Conservation (phyloP, 2,797 vertebrate species). For the Toxotes lorentzi region DNA sequence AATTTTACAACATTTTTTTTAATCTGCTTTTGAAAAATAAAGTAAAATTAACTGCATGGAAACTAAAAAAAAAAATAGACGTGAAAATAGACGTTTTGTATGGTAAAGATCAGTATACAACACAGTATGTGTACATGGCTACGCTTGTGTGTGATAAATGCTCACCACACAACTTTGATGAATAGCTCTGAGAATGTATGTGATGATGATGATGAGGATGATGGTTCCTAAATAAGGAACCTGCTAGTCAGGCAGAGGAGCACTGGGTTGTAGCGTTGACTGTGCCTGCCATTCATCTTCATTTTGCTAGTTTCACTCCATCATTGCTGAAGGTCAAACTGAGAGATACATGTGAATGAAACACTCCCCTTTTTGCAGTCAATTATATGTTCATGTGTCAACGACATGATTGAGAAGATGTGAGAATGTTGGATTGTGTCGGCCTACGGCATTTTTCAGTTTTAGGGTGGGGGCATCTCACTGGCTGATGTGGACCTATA, state of each 20-base stretch:
- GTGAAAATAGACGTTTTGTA: constrained; percentile 11
- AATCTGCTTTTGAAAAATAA: not conserved
- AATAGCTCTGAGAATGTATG: constrained; percentile 46
- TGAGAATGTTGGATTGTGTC: constrained; percentile 40
- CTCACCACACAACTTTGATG: constrained; percentile 55
- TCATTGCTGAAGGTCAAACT: constrained; percentile 74
- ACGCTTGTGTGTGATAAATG: constrained; percentile 48
- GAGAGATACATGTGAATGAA: constrained; percentile 74
- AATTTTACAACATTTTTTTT: not conserved
- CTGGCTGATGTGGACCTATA: constrained; percentile 45
- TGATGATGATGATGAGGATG: constrained; percentile 41
- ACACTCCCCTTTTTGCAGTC: constrained; percentile 59
- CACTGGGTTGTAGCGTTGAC: constrained; percentile 18
- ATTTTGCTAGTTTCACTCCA: constrained; percentile 63
- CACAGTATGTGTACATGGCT: not conserved
- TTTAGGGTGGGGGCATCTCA: constrained; percentile 34
- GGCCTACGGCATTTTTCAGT: constrained; percentile 53
- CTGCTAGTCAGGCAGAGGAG: constrained; percentile 50
- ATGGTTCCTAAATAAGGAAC: constrained; percentile 67
- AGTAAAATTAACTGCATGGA: not conserved
- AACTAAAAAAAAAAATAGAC: too few relatives aligned
- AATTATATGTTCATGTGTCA: constrained; percentile 69
- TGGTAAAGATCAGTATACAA: constrained; percentile 30
- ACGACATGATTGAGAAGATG: constrained; percentile 53
- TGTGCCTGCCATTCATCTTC: constrained; percentile 65